A percentile compares a stretch with the other conserved stretches of the same genome.
These are phyloP conservation scores for Oreochromis aureus DNA, from an alignment of 2,113 vertebrate species.

Conservation along the genomic window DNA sequence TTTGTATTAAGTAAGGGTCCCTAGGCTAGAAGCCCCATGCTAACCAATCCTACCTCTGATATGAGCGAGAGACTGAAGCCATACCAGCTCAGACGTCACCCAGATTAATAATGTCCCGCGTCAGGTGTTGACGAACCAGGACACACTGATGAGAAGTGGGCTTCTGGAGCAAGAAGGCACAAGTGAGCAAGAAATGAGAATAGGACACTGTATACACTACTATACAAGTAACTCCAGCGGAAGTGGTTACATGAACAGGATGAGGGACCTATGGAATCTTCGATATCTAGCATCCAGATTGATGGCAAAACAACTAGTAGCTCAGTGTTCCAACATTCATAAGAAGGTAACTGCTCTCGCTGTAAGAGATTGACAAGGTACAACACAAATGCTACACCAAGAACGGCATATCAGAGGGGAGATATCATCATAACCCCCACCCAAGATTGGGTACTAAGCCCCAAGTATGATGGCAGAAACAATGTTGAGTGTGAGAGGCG, in stretches of 20 bases:
- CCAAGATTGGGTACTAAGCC: not conserved
- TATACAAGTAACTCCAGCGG: not conserved
- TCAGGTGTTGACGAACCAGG: not conserved
- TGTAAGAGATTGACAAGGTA: too few relatives aligned
- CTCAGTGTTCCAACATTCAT: not conserved
- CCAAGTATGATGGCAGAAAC: not conserved
- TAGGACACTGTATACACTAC: not conserved
- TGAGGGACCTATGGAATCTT: not conserved
- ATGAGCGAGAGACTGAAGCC: not conserved
- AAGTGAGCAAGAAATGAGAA: not conserved
- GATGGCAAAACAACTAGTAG: not conserved
- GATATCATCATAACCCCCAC: not conserved
- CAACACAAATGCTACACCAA: not conserved
- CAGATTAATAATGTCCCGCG: not conserved
- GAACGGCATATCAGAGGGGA: not conserved
- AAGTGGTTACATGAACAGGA: not conserved
- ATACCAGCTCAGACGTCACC: not conserved
- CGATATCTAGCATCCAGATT: not conserved
- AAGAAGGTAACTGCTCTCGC: not conserved
- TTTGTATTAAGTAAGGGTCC: not conserved
- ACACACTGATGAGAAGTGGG: not conserved
- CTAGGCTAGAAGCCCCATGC: not conserved
- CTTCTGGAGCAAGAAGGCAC: not conserved
- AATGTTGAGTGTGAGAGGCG: not conserved
- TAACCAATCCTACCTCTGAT: not conserved